phyloP scores from a whole-genome alignment of 92 coral and sea anemone species.

The Galaxea fascicularis region DNA sequence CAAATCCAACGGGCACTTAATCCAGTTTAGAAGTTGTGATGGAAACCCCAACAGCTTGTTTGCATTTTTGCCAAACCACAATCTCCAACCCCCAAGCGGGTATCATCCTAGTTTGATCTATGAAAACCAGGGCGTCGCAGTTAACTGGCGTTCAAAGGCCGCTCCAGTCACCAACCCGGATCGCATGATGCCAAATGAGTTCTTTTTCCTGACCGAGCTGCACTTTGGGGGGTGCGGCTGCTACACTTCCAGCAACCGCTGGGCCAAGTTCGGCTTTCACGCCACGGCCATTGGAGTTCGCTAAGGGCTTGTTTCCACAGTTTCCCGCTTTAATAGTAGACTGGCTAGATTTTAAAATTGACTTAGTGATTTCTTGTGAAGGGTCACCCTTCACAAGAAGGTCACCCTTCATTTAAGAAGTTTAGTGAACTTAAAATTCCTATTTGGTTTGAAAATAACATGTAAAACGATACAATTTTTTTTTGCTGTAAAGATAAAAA shows the following conservation, averaged over 20 bases:
- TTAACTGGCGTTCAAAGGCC: constrained; percentile 63
- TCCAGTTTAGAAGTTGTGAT: constrained; percentile 60
- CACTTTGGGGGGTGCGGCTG: constrained; percentile 81
- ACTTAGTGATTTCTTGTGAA: no score
- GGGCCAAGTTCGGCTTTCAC: constrained; percentile 15
- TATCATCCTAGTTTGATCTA: constrained; percentile 37
- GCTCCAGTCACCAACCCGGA: constrained; percentile 24
- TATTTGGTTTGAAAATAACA: no score
- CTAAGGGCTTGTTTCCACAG: no score
- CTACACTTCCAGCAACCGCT: constrained; percentile 77
- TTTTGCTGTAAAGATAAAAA: no score
- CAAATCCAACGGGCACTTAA: constrained; percentile 38
- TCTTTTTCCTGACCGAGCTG: constrained; percentile 74
- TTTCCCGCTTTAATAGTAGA: no score
- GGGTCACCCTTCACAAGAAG: no score
- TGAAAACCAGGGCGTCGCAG: constrained; percentile 61
- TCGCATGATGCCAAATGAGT: constrained; percentile 57
- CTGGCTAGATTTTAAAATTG: no score
- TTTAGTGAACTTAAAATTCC: no score
- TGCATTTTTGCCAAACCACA: constrained; percentile 69
- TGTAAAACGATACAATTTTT: no score
- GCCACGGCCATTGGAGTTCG: constrained; percentile 76
- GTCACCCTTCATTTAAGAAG: no score
- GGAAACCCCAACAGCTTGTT: constrained; percentile 66
- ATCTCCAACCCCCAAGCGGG: constrained; percentile 31